Evolutionary conservation across 2,797 vertebrate genomes (phyloP).

Genomic region (Odontamblyopus lacepedii): DNA sequence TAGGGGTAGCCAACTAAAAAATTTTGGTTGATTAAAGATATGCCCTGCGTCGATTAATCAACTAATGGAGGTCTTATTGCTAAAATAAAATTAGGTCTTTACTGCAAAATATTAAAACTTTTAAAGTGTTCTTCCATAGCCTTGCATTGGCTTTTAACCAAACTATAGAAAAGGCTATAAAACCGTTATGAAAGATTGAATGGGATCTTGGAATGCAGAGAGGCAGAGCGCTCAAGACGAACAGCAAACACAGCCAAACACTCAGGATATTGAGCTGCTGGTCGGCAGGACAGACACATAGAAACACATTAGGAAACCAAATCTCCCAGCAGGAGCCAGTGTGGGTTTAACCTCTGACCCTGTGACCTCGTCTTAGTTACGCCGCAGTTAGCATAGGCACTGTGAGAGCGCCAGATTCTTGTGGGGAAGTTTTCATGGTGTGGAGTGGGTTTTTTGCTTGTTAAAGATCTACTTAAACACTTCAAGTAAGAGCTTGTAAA

Average conservation of each 20-base stretch:
- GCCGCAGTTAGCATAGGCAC: constrained; percentile 43
- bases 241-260: constrained; percentile 39
- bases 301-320: constrained; percentile 68
- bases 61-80: too few species aligned
- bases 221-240: not conserved
- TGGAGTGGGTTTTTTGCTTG: constrained; percentile 36
- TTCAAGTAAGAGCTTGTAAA: constrained; percentile 11
- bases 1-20: too few species aligned
- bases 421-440: constrained; percentile 54
- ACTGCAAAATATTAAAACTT: too few species aligned
- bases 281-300: constrained; percentile 53
- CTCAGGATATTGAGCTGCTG: constrained; percentile 71
- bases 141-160: not conserved
- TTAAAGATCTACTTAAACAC: constrained; percentile 20
- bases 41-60: too few species aligned
- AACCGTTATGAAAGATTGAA: not conserved
- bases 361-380: constrained; percentile 73
- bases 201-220: not conserved
- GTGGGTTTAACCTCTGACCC: constrained; percentile 80
- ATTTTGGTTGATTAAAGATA: too few species aligned
- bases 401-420: constrained; percentile 68
- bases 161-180: not conserved
- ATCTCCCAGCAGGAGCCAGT: constrained; percentile 75
- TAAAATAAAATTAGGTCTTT: too few species aligned
- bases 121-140: not conserved